These are phyloP conservation scores for Polypedilum pembai DNA, from an alignment of 1,140 invertebrate species.

Conservation along the genomic window DNA sequence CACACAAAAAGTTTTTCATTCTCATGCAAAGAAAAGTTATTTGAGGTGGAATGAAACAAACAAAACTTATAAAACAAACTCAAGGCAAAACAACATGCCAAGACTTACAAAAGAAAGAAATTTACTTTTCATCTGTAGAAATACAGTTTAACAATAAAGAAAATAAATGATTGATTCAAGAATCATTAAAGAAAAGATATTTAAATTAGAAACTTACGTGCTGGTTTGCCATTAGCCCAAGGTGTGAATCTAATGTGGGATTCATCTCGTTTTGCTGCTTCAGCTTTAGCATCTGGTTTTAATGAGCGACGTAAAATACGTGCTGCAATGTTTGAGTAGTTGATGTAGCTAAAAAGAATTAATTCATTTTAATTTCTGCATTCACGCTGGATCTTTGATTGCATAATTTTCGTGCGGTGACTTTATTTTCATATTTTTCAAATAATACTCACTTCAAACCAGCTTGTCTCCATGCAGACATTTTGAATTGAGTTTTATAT, in stretches of 20 bases:
- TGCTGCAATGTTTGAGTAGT: constrained; percentile 85
- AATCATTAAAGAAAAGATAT: not conserved
- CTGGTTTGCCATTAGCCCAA: constrained; percentile 78
- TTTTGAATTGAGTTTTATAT: constrained; percentile 41
- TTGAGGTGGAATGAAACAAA: not conserved
- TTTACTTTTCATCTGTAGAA: constrained; percentile 21
- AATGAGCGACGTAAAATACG: constrained; percentile 67
- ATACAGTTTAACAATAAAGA: not conserved
- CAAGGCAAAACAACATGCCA: not conserved
- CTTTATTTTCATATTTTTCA: constrained; percentile 30
- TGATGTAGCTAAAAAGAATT: constrained; percentile 69
- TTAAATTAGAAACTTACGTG: constrained; percentile 56
- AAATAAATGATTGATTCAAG: not conserved
- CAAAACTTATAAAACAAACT: not conserved
- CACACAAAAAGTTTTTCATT: not conserved
- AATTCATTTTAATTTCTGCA: constrained; percentile 36
- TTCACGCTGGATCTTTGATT: constrained; percentile 32
- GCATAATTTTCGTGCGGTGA: constrained; percentile 29
- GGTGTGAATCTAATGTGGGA: constrained; percentile 69
- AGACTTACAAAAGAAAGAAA: not conserved
- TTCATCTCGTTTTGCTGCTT: constrained; percentile 67
- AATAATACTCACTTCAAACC: constrained; percentile 52
- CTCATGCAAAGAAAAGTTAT: not conserved
- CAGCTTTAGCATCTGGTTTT: constrained; percentile 61
- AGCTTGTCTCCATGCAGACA: constrained; percentile 56